Percentiles rank a stretch among this genome's conserved stretches.
phyloP scores from a whole-genome alignment of 2,888 invertebrate genomes.

The Limnephilus marmoratus region DNA sequence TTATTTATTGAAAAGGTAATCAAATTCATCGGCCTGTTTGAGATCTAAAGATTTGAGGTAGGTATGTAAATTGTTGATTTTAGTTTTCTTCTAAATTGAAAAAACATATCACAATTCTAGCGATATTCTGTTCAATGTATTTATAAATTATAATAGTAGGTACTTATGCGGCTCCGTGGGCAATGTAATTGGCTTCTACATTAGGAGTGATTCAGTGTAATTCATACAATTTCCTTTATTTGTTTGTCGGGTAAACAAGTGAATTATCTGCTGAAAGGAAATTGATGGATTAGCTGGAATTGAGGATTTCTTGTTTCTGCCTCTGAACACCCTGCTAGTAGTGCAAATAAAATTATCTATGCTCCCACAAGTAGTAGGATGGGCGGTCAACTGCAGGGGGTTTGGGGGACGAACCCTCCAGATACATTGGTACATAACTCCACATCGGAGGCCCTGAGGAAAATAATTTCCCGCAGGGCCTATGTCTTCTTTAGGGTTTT shows the following conservation, averaged over 20 bases:
- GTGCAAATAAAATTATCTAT: background rate
- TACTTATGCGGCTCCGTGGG: background rate
- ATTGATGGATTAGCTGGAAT: background rate
- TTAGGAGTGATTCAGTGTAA: background rate
- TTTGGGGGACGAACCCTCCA: background rate
- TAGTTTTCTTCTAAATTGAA: no score
- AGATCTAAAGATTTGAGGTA: no score
- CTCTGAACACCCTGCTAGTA: background rate
- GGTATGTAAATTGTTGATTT: no score
- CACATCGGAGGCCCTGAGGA: no score
- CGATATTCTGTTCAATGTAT: no score
- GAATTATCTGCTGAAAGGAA: background rate
- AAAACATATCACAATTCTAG: background rate
- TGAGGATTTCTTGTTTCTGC: background rate
- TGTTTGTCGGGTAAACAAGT: conserved; percentile 9
- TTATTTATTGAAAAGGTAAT: no score
- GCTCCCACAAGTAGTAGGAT: no score
- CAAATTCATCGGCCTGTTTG: no score
- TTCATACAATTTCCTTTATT: background rate
- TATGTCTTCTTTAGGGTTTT: no score
- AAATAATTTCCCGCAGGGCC: no score
- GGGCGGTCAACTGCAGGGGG: background rate
- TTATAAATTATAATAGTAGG: background rate
- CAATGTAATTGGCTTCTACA: background rate
- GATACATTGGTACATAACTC: background rate